These are phyloP conservation scores for Scaptomyza tumidula DNA, from an alignment of 2,888 invertebrate genomes.

Conservation along the genomic window DNA sequence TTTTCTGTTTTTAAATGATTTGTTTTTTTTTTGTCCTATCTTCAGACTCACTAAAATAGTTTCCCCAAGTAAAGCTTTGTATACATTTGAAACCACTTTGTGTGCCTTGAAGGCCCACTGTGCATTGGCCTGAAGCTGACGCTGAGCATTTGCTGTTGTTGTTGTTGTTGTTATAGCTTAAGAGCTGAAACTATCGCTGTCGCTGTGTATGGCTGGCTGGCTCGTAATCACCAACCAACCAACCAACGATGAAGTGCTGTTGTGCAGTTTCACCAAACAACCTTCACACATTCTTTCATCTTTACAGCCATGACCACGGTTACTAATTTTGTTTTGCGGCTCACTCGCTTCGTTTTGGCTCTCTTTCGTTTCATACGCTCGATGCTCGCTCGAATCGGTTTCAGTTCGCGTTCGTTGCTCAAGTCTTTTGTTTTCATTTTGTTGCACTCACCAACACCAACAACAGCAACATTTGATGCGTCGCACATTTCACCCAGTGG, in stretches of 20 bases:
- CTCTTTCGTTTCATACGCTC: constrained; percentile 24
- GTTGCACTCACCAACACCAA: constrained; percentile 43
- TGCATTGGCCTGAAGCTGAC: constrained; percentile 30
- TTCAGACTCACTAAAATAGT: no score
- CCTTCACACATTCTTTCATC: constrained; percentile 84
- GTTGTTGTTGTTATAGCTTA: constrained; percentile 6
- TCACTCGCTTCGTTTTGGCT: not conserved
- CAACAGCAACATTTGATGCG: constrained; percentile 26
- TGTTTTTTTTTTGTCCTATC: no score
- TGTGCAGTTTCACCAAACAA: constrained; percentile 82
- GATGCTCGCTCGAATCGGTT: constrained; percentile 16
- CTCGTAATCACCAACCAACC: constrained; percentile 61
- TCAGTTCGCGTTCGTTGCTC: constrained; percentile 68
- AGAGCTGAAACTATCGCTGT: constrained; percentile 31
- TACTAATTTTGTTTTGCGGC: constrained; percentile 75
- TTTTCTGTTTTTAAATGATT: no score
- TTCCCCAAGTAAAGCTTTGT: no score
- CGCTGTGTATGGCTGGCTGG: constrained; percentile 47
- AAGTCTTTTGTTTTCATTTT: constrained; percentile 74
- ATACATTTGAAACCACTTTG: no score
- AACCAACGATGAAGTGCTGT: constrained; percentile 43
- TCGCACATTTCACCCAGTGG: constrained; percentile 45
- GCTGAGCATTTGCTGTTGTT: constrained; percentile 39
- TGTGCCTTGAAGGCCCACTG: constrained; percentile 16
- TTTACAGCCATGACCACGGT: constrained; percentile 84